A percentile compares a stretch with the other conserved stretches of the same genome.
Evolutionary conservation across 2,113 vertebrate genomes (phyloP).

Genomic region (Limanda limanda): DNA sequence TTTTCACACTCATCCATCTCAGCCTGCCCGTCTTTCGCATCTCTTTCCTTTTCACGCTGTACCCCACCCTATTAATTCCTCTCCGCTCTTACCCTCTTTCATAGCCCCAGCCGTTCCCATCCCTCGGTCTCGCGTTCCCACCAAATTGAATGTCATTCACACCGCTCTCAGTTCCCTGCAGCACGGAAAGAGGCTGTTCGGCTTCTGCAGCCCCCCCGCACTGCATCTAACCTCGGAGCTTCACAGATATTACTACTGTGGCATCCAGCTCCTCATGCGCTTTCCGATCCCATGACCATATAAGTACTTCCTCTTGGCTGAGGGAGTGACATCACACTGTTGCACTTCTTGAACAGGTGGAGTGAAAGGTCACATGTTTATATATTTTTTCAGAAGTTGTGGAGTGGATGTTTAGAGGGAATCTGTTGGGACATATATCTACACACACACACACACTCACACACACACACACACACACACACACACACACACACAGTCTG

Average conservation of each 20-base stretch:
- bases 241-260: constrained; percentile 28
- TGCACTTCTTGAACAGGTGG: constrained; percentile 15
- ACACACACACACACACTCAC: no score
- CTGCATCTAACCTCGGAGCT: constrained; percentile 40
- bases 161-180: constrained; percentile 42
- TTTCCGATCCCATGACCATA: constrained; percentile 56
- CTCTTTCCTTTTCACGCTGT: constrained; percentile 51
- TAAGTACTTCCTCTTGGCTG: constrained; percentile 58
- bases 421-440: constrained; percentile 19
- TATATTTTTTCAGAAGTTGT: constrained; percentile 1
- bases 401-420: constrained; percentile 24
- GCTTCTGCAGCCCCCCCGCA: constrained; percentile 22
- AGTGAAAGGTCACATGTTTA: constrained; percentile 43
- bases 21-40: constrained; percentile 56
- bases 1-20: constrained; percentile 66
- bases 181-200: constrained; percentile 28
- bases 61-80: constrained; percentile 51
- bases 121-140: constrained; percentile 36
- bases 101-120: constrained; percentile 47
- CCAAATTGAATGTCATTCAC: constrained; percentile 64
- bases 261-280: constrained; percentile 24
- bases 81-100: constrained; percentile 52
- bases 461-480: neutral
- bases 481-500: constrained; percentile 19
- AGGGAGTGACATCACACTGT: constrained; percentile 42